Percentiles rank a stretch among this genome's conserved stretches.
phyloP scores from a whole-genome alignment of 2,888 invertebrate species.

The Eupithecia insigniata region DNA sequence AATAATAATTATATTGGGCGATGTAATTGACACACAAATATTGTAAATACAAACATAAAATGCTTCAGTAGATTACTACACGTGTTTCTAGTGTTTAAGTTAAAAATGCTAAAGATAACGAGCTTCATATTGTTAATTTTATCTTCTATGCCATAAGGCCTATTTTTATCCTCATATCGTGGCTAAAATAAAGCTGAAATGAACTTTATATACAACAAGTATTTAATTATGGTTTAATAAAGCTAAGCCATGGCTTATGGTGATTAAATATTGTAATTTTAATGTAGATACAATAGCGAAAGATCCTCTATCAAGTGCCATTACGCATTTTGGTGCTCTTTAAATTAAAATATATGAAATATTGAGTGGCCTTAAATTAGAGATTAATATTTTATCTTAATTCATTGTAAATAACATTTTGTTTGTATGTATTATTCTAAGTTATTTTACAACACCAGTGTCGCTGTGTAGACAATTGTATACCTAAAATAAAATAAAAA shows the following conservation, averaged over 20 bases:
- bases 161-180: background rate
- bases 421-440: slow-evolving; percentile 47
- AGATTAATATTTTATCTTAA: slow-evolving; percentile 57
- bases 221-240: background rate
- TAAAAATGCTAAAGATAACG: slow-evolving; percentile 48
- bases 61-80: slow-evolving; percentile 54
- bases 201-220: background rate
- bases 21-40: background rate
- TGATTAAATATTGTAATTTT: background rate
- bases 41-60: slow-evolving; percentile 61
- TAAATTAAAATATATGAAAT: slow-evolving; percentile 50
- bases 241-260: background rate
- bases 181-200: background rate
- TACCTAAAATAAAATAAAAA: slow-evolving; percentile 63
- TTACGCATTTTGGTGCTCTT: slow-evolving; percentile 62
- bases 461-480: slow-evolving; percentile 55
- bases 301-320: slow-evolving; percentile 53
- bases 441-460: slow-evolving; percentile 59
- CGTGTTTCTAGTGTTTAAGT: slow-evolving; percentile 42
- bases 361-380: slow-evolving; percentile 70
- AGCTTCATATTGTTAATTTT: slow-evolving; percentile 46
- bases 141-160: slow-evolving; percentile 3
- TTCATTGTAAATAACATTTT: slow-evolving; percentile 75
- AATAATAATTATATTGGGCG: background rate
- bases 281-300: slow-evolving; percentile 33